Conservation (phyloP, 2,797 vertebrate species). For the Malurus splendens region DNA sequence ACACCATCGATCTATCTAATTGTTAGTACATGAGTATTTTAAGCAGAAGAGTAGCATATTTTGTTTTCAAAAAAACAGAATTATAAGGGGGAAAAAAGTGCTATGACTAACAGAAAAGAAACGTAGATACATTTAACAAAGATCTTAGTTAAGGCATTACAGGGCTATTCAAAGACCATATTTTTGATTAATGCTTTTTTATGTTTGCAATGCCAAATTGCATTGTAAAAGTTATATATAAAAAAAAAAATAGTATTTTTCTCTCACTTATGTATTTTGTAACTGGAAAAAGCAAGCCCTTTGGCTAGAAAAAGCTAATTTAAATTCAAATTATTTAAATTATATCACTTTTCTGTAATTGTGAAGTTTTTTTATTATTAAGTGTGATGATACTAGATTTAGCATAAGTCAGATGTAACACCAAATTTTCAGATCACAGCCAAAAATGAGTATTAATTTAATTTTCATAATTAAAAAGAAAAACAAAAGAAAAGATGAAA, state of each 20-base stretch:
- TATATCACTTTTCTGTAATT: not conserved
- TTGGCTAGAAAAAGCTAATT: not conserved
- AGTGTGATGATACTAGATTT: not conserved
- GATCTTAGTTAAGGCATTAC: not conserved
- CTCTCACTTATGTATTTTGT: not conserved
- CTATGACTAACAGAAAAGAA: not conserved
- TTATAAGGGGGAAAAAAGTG: not conserved
- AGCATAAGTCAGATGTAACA: not conserved
- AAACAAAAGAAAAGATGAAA: not conserved
- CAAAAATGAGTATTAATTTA: not conserved
- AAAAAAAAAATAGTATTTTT: not conserved
- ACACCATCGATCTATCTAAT: fast-evolving
- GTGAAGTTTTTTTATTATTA: not conserved
- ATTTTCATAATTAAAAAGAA: not conserved
- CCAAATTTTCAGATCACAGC: not conserved
- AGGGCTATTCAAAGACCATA: not conserved
- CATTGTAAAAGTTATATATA: not conserved
- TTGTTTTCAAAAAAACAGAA: not conserved
- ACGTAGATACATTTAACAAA: not conserved
- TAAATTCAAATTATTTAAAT: not conserved
- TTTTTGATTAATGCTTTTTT: not conserved
- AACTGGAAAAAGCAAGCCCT: not conserved
- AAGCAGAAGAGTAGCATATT: not conserved
- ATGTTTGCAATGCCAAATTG: not conserved
- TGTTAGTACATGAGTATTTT: not conserved